Conservation (phyloP, 2,888 invertebrate genomes). For the Octonoba sinensis region DNA sequence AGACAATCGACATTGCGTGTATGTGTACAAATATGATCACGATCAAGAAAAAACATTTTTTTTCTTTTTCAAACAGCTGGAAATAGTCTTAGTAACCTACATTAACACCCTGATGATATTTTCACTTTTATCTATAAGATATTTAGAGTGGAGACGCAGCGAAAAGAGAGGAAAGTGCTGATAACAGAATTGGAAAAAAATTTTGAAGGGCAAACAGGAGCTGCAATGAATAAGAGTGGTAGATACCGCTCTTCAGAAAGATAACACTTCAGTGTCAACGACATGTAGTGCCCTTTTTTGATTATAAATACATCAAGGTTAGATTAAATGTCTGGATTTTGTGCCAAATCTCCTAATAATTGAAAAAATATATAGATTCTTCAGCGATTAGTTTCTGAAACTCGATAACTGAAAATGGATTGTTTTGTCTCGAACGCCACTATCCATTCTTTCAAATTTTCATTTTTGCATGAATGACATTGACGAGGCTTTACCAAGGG, state of each 20-base stretch:
- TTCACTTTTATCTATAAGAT: conserved; percentile 27
- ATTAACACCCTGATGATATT: conserved; percentile 17
- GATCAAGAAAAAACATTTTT: no score
- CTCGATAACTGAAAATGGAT: no score
- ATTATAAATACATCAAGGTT: conserved; percentile 35
- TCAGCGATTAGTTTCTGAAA: no score
- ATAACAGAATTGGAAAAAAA: conserved; percentile 27
- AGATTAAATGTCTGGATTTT: conserved; percentile 48
- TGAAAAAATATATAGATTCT: not conserved
- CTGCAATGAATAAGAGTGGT: conserved; percentile 19
- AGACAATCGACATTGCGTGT: no score
- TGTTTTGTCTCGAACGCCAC: no score
- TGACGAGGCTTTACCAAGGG: no score
- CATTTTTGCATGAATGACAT: no score
- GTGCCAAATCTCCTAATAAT: conserved; percentile 20
- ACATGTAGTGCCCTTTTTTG: conserved; percentile 37
- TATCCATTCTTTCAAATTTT: no score
- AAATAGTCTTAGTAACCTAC: conserved; percentile 57
- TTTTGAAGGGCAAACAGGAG: conserved; percentile 57
- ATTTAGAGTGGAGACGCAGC: conserved; percentile 6
- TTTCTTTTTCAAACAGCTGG: not conserved
- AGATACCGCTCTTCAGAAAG: conserved; percentile 1
- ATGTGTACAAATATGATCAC: no score
- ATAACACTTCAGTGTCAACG: conserved; percentile 46
- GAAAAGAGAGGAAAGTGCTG: conserved; percentile 18